Evolutionary conservation across 2,113 vertebrate species (phyloP), one percentile per base, ranked within the genome.

Genomic region (Xenopus borealis): DNA sequence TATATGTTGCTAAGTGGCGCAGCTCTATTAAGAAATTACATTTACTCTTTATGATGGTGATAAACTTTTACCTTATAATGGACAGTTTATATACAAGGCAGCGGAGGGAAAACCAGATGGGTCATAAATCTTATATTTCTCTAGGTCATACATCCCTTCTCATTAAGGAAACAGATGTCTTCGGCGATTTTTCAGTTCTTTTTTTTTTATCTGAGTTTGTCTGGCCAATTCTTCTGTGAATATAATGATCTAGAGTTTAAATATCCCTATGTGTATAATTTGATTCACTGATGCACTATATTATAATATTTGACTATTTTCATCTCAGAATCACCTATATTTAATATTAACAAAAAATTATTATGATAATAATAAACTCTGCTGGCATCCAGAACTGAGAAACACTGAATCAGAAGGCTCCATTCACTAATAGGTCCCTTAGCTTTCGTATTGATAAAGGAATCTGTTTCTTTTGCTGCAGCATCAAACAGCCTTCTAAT

Each of bases 61-160:
- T 74, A 74, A 67, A 52, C 63, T 62, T 75, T 75, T 69, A 75
- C 72, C 58, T 75, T 75, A 53, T 75, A 75, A 75, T 75, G 65
- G 66, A 62, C 57, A 75, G 57, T 75, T 75, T 75, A 75, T 75
- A 53, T 14, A 62, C 17, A 47, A 47, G 16, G 58, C 45, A 61
- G 10, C n/a, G 53, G 65, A 66, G n/a, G 40, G 19, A 17, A 62
- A 50, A 52, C 40, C 72, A 68, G 72, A 75, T 62, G 53, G 72
- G 16, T 68, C 14, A 75, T 75, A 61, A 67, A 75, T 67, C 72
- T 72, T 61, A n/a, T 52, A 62, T 73, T 63, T 73, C 72, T 74
- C 72, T 61, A 55, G 55, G 40, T 67, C 64, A 61, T 67, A 67
- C 64, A 59, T 30, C 44, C 63, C 40, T 66, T 44, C 72, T 66